These are phyloP conservation scores for Bombus ignitus DNA, from an alignment of 1,140 invertebrate species.

Conservation along the genomic window DNA sequence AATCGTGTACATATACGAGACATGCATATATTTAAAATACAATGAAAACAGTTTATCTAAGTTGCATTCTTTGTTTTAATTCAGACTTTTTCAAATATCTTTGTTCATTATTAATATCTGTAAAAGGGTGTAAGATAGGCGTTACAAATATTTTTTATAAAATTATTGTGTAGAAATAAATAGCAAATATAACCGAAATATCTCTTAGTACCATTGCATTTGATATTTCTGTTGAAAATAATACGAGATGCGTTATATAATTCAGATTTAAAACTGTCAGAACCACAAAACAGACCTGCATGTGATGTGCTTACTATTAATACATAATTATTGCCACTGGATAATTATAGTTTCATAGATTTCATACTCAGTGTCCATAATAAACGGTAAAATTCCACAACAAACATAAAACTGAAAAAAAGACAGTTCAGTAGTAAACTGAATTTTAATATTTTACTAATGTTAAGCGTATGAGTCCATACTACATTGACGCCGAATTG, in stretches of 20 bases:
- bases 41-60: conserved; percentile 39
- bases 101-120: conserved; percentile 21
- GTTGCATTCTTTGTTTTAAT: conserved; percentile 48
- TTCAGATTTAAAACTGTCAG: background rate
- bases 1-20: background rate
- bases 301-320: conserved; percentile 26
- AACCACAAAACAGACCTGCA: background rate
- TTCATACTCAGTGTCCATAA: conserved; percentile 18
- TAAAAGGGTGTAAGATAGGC: background rate
- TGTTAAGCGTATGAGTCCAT: conserved; percentile 88
- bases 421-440: conserved; percentile 23
- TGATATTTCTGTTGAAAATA: background rate
- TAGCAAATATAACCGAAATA: background rate
- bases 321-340: background rate
- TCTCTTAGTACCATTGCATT: background rate
- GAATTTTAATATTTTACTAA: conserved; percentile 73
- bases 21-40: background rate
- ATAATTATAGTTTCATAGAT: background rate
- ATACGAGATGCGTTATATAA: background rate
- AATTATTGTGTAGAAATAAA: background rate
- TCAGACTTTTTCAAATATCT: conserved; percentile 26
- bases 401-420: conserved; percentile 4
- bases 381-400: conserved; percentile 1
- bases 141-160: background rate
- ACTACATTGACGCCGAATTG: conserved; percentile 88